These are phyloP conservation scores for Acipenser ruthenus DNA, from an alignment of 2,797 vertebrate genomes.

Conservation along the genomic window DNA sequence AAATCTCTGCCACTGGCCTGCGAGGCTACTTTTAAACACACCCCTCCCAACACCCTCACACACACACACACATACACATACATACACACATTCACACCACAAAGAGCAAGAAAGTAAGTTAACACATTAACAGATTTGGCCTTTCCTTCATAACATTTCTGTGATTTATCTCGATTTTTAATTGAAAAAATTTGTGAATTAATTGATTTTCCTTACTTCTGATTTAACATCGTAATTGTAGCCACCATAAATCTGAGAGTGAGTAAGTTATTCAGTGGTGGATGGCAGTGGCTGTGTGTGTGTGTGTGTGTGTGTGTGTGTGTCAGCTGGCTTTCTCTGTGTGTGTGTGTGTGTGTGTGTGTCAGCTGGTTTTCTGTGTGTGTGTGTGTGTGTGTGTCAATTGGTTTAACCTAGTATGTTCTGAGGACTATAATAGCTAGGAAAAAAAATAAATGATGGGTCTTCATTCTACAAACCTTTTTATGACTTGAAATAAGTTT, in stretches of 20 bases:
- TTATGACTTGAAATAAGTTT: too few relatives aligned
- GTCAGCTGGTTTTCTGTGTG: too few relatives aligned
- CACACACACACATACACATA: slow-evolving; percentile 10
- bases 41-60: slow-evolving; percentile 24
- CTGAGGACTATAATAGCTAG: too few relatives aligned
- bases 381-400: slow-evolving; percentile 23
- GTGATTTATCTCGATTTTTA: slow-evolving; percentile 79
- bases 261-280: not conserved
- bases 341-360: slow-evolving; percentile 19
- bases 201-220: slow-evolving; percentile 78
- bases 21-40: not conserved
- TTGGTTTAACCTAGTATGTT: not conserved
- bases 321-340: too few relatives aligned
- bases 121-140: slow-evolving; percentile 52
- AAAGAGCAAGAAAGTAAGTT: slow-evolving; percentile 27
- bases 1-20: slow-evolving; percentile 32
- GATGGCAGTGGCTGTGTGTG: not conserved
- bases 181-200: slow-evolving; percentile 79
- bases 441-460: too few relatives aligned
- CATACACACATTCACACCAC: slow-evolving; percentile 20
- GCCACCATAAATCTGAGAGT: slow-evolving; percentile 62
- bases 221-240: slow-evolving; percentile 78
- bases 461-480: too few relatives aligned
- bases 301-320: too few relatives aligned
- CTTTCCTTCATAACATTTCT: slow-evolving; percentile 57